These are phyloP conservation scores for Caenorhabditis panamensis DNA, from an alignment of 2,888 invertebrate genomes.

Conservation along the genomic window DNA sequence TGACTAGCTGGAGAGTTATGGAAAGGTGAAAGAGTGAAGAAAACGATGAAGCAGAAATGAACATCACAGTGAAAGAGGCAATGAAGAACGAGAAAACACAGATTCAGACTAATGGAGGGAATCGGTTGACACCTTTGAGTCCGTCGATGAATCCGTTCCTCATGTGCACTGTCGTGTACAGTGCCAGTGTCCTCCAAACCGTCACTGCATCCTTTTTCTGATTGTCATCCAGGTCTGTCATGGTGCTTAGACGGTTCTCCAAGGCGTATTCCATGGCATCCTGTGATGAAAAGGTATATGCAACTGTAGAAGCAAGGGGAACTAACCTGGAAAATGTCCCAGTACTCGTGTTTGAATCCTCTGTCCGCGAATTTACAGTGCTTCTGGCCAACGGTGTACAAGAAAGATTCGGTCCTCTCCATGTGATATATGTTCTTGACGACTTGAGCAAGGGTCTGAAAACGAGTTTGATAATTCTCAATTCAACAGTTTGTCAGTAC, in stretches of 20 bases:
- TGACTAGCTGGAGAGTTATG: conserved; percentile 26
- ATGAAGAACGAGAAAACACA: neutral
- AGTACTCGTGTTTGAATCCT: conserved; percentile 79
- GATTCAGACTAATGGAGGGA: conserved; percentile 59
- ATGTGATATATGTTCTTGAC: conserved; percentile 80
- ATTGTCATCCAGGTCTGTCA: conserved; percentile 69
- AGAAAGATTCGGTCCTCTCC: conserved; percentile 70
- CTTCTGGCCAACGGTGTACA: conserved; percentile 76
- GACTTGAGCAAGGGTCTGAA: conserved; percentile 76
- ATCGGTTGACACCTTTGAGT: conserved; percentile 68
- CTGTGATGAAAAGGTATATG: conserved; percentile 36
- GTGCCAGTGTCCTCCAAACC: conserved; percentile 76
- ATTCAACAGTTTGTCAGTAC: conserved; percentile 35
- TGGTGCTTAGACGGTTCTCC: conserved; percentile 63
- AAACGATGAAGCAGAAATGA: conserved; percentile 1
- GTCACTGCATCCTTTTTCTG: conserved; percentile 71
- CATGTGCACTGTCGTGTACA: conserved; percentile 78
- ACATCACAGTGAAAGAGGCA: conserved; percentile 14
- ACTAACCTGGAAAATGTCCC: conserved; percentile 78
- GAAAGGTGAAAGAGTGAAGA: conserved; percentile 4
- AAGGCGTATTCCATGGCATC: conserved; percentile 78
- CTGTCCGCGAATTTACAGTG: conserved; percentile 76
- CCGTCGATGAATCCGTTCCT: conserved; percentile 75
- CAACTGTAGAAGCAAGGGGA: neutral
- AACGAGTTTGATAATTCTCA: neutral